Evolutionary conservation across 2,797 vertebrate species (phyloP).

Genomic region (Phyllotis vaccarum): DNA sequence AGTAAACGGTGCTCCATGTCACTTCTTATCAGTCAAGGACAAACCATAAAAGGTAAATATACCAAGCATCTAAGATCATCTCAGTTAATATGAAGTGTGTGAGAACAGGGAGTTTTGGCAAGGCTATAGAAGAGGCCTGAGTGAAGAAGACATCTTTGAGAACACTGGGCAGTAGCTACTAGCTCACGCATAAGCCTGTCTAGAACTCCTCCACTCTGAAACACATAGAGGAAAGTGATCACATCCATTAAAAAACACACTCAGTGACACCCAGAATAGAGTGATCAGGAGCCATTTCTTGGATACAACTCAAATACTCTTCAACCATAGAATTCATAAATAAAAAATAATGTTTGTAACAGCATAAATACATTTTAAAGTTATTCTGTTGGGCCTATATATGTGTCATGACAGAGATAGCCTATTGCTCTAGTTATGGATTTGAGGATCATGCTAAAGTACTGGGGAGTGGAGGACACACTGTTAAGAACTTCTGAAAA

Average conservation of each 20-base stretch:
- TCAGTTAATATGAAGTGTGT: neutral
- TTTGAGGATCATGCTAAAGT: neutral
- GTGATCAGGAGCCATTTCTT: neutral
- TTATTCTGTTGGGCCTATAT: neutral
- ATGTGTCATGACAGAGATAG: neutral
- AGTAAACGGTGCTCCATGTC: neutral
- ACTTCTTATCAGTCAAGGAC: neutral
- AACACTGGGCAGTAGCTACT: too few species aligned
- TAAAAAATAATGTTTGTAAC: neutral
- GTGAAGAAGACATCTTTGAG: neutral
- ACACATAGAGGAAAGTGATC: neutral
- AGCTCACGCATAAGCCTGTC: rapidly evolving
- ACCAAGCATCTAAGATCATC: neutral
- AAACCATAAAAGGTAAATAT: neutral
- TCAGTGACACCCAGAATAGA: neutral
- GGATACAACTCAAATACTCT: neutral
- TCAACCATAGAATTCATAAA: neutral
- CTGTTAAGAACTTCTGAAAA: neutral
- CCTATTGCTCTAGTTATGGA: neutral
- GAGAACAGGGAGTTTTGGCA: rapidly evolving
- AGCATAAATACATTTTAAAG: neutral
- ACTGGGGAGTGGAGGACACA: neutral
- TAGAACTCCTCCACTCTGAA: neutral
- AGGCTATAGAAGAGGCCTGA: neutral
- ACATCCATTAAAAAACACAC: neutral